Base-by-base conservation (phyloP, 2,888 invertebrate genomes). In the Podabrus alpinus region DNA sequence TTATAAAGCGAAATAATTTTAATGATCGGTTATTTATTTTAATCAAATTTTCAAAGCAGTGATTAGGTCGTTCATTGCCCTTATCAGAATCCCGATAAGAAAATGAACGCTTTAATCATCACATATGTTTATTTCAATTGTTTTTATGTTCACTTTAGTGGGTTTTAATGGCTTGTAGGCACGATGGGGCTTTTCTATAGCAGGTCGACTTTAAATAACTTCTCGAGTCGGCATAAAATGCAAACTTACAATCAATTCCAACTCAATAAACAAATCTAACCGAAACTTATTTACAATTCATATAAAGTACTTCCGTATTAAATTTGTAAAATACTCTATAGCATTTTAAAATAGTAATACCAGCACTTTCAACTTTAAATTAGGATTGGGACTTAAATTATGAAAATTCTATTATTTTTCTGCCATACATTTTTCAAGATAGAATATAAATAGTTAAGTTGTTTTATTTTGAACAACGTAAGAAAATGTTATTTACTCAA, bases 51-150 rank as follows among this genome's bases (percentile, higher is more conserved):
- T 68, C 68, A 64, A 19, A 64, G 17, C 60, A 69, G 66, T 68
- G 72, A 72, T 72, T 66, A 73, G 76, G 66, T 67, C 73, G 73
- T 76, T 73, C 73, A 67, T 73, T 76, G 73, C 70, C 75, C 66
- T 73, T 71, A 76, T 76, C 76, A 67, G 9, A 64, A 29, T 17
- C 24, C 67, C 67, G 75, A 77, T 77, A 77, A 77, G 75, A 75
- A 45, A 73, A 70, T 72, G 71, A 68, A 73, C 69, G 69, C 73
- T 73, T 71, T 77, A 77, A 77, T 77, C 77, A 75, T 77, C 71
- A 75, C 75, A 77, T 72, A 72, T 77, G 75, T 77, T 76, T 75
- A 66, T 75, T 75, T 72, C 75, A 77, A 77, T 77, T 77, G 75
- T 77, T 75, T 77, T 77, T 77, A 73, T 75, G 75, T 71, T 71